A percentile compares a stretch with the other conserved stretches of the same genome.
These are phyloP conservation scores for Philaethria dido DNA, from an alignment of 2,888 invertebrate species.

Conservation along the genomic window DNA sequence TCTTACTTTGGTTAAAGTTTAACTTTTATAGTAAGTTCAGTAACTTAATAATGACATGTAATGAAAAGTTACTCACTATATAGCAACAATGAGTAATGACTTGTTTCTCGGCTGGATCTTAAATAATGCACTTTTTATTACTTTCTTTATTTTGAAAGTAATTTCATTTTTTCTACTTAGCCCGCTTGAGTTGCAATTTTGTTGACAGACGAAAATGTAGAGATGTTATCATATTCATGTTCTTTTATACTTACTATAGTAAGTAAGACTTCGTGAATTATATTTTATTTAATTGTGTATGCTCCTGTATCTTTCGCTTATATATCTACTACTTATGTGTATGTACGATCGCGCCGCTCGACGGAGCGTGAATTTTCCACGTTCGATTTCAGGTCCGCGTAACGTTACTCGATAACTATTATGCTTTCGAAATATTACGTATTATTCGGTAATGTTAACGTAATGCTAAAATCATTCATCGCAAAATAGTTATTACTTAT, in stretches of 20 bases:
- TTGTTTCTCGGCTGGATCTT: conserved; percentile 44
- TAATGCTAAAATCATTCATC: conserved; percentile 67
- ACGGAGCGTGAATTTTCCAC: conserved; percentile 80
- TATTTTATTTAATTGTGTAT: neutral
- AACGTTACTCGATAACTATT: conserved; percentile 75
- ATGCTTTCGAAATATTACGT: conserved; percentile 79
- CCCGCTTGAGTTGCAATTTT: conserved; percentile 11
- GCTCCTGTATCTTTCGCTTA: neutral
- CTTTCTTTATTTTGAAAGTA: conserved; percentile 59
- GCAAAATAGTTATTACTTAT: conserved; percentile 45
- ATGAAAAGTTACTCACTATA: conserved; percentile 12
- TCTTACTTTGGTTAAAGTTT: neutral
- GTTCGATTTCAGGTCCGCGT: conserved; percentile 79
- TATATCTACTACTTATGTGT: conserved; percentile 19
- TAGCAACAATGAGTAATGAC: conserved; percentile 17
- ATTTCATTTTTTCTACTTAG: conserved; percentile 54
- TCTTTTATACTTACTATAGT: too few relatives aligned
- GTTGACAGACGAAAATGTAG: conserved; percentile 9
- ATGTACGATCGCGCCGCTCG: conserved; percentile 59
- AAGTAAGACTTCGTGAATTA: conserved; percentile 1
- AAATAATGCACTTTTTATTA: conserved; percentile 67
- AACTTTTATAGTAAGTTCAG: neutral
- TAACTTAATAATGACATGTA: conserved; percentile 16
- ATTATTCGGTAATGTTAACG: conserved; percentile 74
- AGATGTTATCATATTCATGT: neutral